These are phyloP conservation scores for Phacellophora camtschatica DNA, from an alignment of 30 jellyfish, hydroid and myxozoan genomes.

Conservation along the genomic window DNA sequence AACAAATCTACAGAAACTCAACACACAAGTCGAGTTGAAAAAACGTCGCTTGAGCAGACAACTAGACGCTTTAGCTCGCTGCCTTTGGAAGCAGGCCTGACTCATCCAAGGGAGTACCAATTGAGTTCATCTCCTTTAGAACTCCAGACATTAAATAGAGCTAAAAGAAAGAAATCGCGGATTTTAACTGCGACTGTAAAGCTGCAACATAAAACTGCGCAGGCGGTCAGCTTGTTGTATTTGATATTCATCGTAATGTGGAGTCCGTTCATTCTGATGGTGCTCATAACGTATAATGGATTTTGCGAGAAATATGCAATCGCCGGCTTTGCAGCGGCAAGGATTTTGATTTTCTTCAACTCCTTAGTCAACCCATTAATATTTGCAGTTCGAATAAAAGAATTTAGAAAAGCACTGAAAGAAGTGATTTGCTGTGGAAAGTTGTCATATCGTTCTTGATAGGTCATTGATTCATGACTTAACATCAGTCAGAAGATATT, in stretches of 20 bases:
- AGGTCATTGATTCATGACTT: too few species aligned
- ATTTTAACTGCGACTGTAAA: background rate
- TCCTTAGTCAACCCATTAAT: constrained; percentile 43
- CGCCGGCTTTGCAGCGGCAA: background rate
- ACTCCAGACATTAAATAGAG: background rate
- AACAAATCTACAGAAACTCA: background rate
- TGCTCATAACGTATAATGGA: background rate
- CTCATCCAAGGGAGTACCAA: background rate
- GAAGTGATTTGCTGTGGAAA: background rate
- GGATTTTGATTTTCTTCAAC: background rate
- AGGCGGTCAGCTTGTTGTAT: constrained; percentile 23
- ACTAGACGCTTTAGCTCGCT: too few species aligned
- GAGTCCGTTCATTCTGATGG: constrained; percentile 21
- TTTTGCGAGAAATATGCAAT: background rate
- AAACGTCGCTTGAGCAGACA: too few species aligned
- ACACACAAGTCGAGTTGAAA: background rate
- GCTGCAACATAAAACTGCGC: background rate
- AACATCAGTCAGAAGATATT: too few species aligned
- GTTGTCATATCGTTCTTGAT: too few species aligned
- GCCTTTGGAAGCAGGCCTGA: background rate
- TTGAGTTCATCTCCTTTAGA: background rate
- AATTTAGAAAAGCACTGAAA: constrained; percentile 16
- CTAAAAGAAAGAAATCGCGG: background rate
- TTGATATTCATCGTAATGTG: constrained; percentile 27
- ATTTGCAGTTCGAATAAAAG: constrained; percentile 28